Evolutionary conservation across 2,888 invertebrate genomes (phyloP).

Genomic region (Cynaeus angustus): DNA sequence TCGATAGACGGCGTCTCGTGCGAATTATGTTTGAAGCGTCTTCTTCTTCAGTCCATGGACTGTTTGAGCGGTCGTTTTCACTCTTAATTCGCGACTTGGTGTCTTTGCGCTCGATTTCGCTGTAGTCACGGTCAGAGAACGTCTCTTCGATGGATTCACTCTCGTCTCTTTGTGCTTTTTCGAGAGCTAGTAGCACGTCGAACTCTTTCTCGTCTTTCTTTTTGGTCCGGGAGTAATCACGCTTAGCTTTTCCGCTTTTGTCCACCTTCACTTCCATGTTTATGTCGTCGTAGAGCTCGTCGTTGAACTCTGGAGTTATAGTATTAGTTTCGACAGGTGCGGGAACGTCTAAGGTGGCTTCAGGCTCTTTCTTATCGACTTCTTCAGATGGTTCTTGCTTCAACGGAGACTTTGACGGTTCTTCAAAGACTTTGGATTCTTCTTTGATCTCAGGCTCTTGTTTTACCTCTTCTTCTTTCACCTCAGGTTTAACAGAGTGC

Average conservation of each 20-base stretch:
- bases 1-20: slow-evolving; percentile 67
- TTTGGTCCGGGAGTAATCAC: slow-evolving; percentile 76
- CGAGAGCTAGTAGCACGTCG: slow-evolving; percentile 68
- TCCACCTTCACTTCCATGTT: slow-evolving; percentile 78
- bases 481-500: slow-evolving; percentile 60
- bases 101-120: slow-evolving; percentile 60
- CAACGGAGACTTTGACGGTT: slow-evolving; percentile 21
- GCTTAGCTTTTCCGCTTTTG: slow-evolving; percentile 77
- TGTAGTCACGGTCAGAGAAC: slow-evolving; percentile 61
- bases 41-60: slow-evolving; percentile 75
- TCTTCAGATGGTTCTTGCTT: slow-evolving; percentile 28
- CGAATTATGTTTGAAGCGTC: slow-evolving; percentile 60
- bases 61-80: slow-evolving; percentile 73
- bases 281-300: slow-evolving; percentile 73
- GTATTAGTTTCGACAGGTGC: slow-evolving; percentile 53
- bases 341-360: slow-evolving; percentile 57
- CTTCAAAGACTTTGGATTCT: slow-evolving; percentile 50
- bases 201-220: slow-evolving; percentile 72
- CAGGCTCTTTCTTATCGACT: slow-evolving; percentile 50
- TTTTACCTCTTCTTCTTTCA: slow-evolving; percentile 58
- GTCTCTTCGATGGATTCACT: slow-evolving; percentile 62
- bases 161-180: slow-evolving; percentile 68
- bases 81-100: slow-evolving; percentile 69
- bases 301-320: slow-evolving; percentile 60
- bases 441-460: slow-evolving; percentile 60